Evolutionary conservation across 2,888 invertebrate species (phyloP).

Genomic region (Melanostoma scalare): DNA sequence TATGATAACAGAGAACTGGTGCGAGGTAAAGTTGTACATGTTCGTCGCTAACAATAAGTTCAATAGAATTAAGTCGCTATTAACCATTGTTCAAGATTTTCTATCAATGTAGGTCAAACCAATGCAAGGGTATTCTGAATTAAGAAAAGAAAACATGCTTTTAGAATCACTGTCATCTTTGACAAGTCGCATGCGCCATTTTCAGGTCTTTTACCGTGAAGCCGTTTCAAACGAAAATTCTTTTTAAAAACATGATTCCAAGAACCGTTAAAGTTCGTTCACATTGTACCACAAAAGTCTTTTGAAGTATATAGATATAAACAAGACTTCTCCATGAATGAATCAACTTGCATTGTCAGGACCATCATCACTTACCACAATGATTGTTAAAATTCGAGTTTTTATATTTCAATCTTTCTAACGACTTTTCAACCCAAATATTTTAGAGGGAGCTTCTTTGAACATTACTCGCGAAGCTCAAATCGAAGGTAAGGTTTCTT

Average conservation of each 20-base stretch:
- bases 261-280: too few species aligned
- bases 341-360: slow-evolving; percentile 23
- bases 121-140: background rate
- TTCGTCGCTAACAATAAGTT: slow-evolving; percentile 75
- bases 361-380: background rate
- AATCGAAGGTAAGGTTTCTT: slow-evolving; percentile 82
- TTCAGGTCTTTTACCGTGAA: too few species aligned
- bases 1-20: slow-evolving; percentile 81
- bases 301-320: too few species aligned
- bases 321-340: too few species aligned
- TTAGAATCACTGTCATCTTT: too few species aligned
- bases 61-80: too few species aligned
- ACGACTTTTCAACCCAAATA: background rate
- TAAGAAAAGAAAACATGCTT: too few species aligned
- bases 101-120: background rate
- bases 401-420: background rate
- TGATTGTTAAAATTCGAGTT: background rate
- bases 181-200: too few species aligned
- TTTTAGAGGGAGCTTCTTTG: slow-evolving; percentile 87
- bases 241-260: too few species aligned
- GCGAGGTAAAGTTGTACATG: slow-evolving; percentile 79
- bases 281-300: too few species aligned
- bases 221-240: too few species aligned
- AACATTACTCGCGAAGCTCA: slow-evolving; percentile 88
- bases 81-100: too few species aligned